Percentiles rank a stretch among this genome's conserved stretches.
Conservation (phyloP, 2,888 invertebrate species). For the Morinoia aosen region DNA sequence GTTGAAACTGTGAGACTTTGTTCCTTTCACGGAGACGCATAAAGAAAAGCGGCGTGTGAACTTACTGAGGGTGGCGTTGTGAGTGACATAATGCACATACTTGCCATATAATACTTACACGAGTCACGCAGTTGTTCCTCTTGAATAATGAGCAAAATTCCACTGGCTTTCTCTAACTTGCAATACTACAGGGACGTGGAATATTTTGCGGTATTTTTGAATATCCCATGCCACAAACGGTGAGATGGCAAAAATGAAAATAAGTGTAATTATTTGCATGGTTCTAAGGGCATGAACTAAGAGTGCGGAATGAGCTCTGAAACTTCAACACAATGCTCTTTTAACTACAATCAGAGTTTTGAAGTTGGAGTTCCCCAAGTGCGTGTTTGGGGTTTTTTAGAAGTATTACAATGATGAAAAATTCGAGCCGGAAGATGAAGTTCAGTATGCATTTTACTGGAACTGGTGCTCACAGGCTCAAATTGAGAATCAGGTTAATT, state of each 20-base stretch:
- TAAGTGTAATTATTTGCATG: too few relatives aligned
- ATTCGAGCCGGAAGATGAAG: not conserved
- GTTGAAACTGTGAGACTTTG: not conserved
- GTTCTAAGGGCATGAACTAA: not conserved
- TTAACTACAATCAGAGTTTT: not conserved
- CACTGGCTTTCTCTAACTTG: not conserved
- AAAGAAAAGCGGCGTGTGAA: constrained; percentile 42
- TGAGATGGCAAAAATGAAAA: not conserved
- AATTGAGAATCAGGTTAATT: not conserved
- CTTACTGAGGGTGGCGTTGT: not conserved
- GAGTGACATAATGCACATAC: not conserved
- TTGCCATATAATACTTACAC: not conserved
- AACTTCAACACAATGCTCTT: not conserved
- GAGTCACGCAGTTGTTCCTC: constrained; percentile 9
- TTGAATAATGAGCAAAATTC: constrained; percentile 21
- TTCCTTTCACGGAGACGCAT: not conserved
- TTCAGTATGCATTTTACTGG: not conserved
- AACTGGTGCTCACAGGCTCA: not conserved
- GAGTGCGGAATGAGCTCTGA: not conserved
- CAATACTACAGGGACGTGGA: not conserved
- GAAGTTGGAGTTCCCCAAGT: not conserved
- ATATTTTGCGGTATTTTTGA: not conserved
- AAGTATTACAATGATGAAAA: not conserved
- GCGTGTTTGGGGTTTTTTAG: not conserved
- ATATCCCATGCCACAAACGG: not conserved